Conservation (phyloP, 2,888 invertebrate species). For the Scotopteryx bipunctaria region DNA sequence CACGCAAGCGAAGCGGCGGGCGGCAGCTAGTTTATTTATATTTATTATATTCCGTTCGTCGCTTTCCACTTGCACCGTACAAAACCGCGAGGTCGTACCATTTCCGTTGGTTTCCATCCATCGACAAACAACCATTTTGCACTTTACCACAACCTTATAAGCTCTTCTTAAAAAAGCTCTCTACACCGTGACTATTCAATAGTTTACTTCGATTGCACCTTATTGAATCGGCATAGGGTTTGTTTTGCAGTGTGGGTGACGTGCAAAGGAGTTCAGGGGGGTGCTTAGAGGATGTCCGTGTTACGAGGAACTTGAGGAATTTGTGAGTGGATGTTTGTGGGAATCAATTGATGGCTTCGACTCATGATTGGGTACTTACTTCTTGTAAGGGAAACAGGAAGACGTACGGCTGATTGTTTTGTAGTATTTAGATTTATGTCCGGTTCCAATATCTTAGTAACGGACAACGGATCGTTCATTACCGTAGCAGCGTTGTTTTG, state of each 20-base stretch:
- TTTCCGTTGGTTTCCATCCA: conserved; percentile 67
- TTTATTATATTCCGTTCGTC: conserved; percentile 7
- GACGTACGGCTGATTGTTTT: background rate
- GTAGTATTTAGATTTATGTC: too few species aligned
- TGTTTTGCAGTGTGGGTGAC: conserved; percentile 38
- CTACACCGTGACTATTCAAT: conserved; percentile 11
- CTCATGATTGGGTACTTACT: too few species aligned
- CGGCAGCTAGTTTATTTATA: too few species aligned
- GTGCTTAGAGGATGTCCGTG: conserved; percentile 64
- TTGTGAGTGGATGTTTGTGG: conserved; percentile 17
- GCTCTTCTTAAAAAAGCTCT: conserved; percentile 7
- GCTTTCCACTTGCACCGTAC: conserved; percentile 46
- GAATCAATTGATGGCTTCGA: background rate
- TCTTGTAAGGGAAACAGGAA: background rate
- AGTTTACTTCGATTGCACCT: conserved; percentile 28
- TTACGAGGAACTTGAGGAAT: conserved; percentile 34
- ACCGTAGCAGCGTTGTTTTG: too few species aligned
- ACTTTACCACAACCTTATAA: conserved; percentile 9
- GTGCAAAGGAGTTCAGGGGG: conserved; percentile 69
- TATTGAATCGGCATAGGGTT: conserved; percentile 35
- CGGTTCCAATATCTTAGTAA: too few species aligned
- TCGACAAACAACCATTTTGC: conserved; percentile 36
- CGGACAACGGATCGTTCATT: too few species aligned
- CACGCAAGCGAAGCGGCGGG: too few species aligned
- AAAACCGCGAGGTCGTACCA: conserved; percentile 58